Evolutionary conservation across 2,113 vertebrate genomes (phyloP), one percentile per base, ranked within the genome.

Genomic region (Origma solitaria): DNA sequence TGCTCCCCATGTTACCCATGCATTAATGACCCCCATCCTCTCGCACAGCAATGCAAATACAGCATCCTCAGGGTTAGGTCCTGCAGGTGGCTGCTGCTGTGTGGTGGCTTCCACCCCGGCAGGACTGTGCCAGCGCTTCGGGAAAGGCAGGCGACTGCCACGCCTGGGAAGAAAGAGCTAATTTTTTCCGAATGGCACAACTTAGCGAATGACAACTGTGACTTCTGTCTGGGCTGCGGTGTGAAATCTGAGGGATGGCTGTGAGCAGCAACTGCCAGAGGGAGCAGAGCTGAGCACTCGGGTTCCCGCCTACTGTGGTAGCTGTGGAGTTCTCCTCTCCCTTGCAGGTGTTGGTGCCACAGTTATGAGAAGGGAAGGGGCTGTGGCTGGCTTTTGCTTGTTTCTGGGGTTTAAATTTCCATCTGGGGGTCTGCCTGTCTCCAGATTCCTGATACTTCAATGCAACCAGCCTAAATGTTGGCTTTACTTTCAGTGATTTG

Each of bases 81-180:
- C 71, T 60, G 21, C 77, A 28, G 38, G 2, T 51, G 71, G 38
- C 33, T 40, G 35, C 30, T 57, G 61, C 40, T 50, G 56, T 3
- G 1, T 62, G 47, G 33, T 87, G 54, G 25, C 45, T 85, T 49
- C 54, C 33, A 76, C 9, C 20, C 21, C 1, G 7, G 49, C 71
- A 53, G 85, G 45, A 14, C 35, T 45, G 37, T 0, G 1, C 40
- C 51, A 18, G 0, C 0, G 0, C 42, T 76, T 16, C 0, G 0
- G 66, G 75, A 42, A 79, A 44, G 56, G 65, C 50, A 18, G 45
- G 40, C 0, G 1, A 44, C 68, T 45, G 49, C 82, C 4, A 3
- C 0, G 6, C 90, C 76, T 86, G 47, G 80, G 85, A 88, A 60
- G 88, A 84, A 15, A 4, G 21, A 88, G 64, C 68, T 90, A 25